Conservation (phyloP, 2,888 invertebrate species). For the Pyralis farinalis region DNA sequence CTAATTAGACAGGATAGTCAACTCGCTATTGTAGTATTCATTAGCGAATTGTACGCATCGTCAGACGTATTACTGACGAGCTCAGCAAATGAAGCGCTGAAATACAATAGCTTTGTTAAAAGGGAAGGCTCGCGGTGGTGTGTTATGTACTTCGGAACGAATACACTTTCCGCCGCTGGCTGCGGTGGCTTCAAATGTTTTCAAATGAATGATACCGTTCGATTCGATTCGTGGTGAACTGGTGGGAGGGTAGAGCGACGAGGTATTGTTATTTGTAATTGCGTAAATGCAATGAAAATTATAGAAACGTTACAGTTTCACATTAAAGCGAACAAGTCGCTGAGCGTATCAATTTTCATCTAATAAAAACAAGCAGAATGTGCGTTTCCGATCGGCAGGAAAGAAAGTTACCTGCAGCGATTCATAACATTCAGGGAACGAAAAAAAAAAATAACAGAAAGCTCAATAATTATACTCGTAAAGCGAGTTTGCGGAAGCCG, state of each 20-base stretch:
- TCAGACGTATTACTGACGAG: constrained; percentile 40
- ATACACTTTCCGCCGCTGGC: no score
- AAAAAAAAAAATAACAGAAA: constrained; percentile 49
- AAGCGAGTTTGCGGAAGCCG: constrained; percentile 76
- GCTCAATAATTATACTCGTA: constrained; percentile 69
- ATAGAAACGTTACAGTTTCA: constrained; percentile 23
- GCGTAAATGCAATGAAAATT: no score
- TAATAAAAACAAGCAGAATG: constrained; percentile 27
- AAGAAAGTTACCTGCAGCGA: constrained; percentile 52
- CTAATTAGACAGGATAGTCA: constrained; percentile 59
- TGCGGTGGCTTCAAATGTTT: no score
- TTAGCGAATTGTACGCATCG: constrained; percentile 49
- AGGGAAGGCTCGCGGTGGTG: no score
- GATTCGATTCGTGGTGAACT: no score
- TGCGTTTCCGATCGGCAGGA: constrained; percentile 32
- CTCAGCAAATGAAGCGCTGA: no score
- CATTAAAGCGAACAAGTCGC: constrained; percentile 10
- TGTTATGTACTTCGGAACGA: no score
- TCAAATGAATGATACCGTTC: no score
- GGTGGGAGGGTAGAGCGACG: no score
- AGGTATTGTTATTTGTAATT: no score
- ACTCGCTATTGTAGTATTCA: constrained; percentile 61
- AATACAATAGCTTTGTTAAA: no score
- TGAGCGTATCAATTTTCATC: constrained; percentile 11
- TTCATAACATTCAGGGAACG: constrained; percentile 48